phyloP scores from a whole-genome alignment of 1,140 invertebrate species.

The Chironomus striatipennis region DNA sequence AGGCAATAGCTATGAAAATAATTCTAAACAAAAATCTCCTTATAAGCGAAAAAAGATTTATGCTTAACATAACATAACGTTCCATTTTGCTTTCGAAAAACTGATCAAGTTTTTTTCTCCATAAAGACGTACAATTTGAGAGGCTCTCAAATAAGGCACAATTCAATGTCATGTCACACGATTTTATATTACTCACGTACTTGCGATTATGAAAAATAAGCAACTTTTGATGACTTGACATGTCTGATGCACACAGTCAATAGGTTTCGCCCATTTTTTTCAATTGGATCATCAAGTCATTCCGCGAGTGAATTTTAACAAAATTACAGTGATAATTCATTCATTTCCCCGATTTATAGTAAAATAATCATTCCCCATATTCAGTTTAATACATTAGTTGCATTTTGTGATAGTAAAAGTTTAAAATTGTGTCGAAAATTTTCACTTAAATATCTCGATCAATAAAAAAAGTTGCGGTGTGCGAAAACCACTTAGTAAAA shows the following conservation, averaged over 20 bases:
- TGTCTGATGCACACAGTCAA: neutral
- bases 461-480: constrained; percentile 6
- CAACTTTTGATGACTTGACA: neutral
- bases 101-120: too few species aligned
- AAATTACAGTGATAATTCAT: constrained; percentile 21
- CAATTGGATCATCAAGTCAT: neutral
- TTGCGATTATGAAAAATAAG: too few species aligned
- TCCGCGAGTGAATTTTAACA: neutral
- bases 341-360: neutral
- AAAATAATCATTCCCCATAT: neutral
- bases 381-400: neutral
- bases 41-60: too few species aligned
- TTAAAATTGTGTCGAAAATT: constrained; percentile 8
- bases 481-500: neutral
- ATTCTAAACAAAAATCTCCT: too few species aligned
- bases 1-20: too few species aligned
- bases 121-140: too few species aligned
- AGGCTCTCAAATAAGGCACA: too few species aligned
- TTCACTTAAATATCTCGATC: neutral
- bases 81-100: too few species aligned
- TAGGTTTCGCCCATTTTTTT: constrained; percentile 19
- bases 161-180: too few species aligned
- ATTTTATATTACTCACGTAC: too few species aligned
- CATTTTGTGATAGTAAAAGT: neutral
- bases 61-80: too few species aligned